Base-by-base conservation (phyloP, 2,888 invertebrate species). In the Patella ulyssiponensis region DNA sequence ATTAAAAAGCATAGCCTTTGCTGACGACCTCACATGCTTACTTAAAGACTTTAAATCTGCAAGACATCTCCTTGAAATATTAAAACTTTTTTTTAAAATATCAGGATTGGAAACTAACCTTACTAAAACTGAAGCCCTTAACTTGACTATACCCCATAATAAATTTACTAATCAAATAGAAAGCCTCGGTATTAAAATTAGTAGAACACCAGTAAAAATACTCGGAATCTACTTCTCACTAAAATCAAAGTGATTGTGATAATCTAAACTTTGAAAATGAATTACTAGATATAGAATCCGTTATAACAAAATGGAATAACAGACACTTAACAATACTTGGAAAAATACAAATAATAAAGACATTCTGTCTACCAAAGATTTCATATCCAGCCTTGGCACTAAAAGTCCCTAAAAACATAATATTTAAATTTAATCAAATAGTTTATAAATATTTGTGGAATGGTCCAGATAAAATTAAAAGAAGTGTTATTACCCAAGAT, bases 391-490 rank as follows among this genome's bases (percentile, higher is more conserved):
- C 58, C 15, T 58, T 58, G n/a, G 15, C 58, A 58, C 4, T 58
- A 58, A n/a, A 58, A 15, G 15, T 15, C 1, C 58, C 58, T 4
- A 58, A 58, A 58, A 58, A 58, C 58, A 58, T 58, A n/a, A n/a
- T 58, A 58, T 15, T n/a, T n/a, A n/a, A 58, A 58, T 58, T 58
- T n/a, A 58, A 58, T 58, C 15, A 58, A 58, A 15, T 58, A n/a
- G n/a, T 58, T n/a, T 58, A 58, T 58, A 58, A 58, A 58, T 58
- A n/a, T 58, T n/a, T 58, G 15, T 58, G 58, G 58, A 58, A 58
- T 58, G 58, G 58, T 58, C 58, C 58, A 58, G 58, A 58, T 58
- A 58, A 58, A n/a, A 58, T 58, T n/a, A 58, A 58, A 58, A 58
- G 58, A 58, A n/a, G n/a, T n/a, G 58, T 58, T 58, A 58, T 58